Base-by-base conservation (phyloP, 1,140 invertebrate genomes). In the Eupeodes corollae region DNA sequence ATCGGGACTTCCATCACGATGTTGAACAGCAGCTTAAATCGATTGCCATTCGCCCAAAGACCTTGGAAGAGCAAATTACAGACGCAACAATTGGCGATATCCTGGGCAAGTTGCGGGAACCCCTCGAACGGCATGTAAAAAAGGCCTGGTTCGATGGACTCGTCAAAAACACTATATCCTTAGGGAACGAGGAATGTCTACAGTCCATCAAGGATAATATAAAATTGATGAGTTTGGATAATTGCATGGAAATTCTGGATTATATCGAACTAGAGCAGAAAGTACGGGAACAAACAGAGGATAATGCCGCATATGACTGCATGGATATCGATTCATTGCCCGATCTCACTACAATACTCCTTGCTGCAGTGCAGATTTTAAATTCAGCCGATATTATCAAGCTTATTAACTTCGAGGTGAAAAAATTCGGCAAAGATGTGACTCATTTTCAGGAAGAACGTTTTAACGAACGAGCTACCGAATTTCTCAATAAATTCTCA, bases 181-280 rank as follows among this genome's bases (percentile, higher is more conserved):
- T 61, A 12, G 59, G 57, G 5, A 66, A 53, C 30, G 56, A 59
- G 0, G 63, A 67, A 49, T 67, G 63, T 34, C 11, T 67, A 9
- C 50, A 56, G 19, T 49, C 55, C 0, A 52, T 67, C 16, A 19
- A 46, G 6, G 42, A 46, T 9, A 48, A 61, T 38, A 41, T 56
- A 2, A 32, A 46, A 1, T 19, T 63, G 9, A 18, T 67, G 15
- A 41, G 21, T 0, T 12, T 45, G 1, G 31, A 50, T 11, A 41
- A 55, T 48, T 46, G 48, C 16, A 33, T 48, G 18, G 18, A 46
- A 34, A 51, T 55, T 5, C 11, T 55, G 1, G 42, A 51, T 16
- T 53, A 48, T 43, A 47, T 52, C 18, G 33, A 46, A 43, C 40
- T 38, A 35, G 31, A 38, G 6, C 31, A 43, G 37, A 51, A 35